These are phyloP conservation scores for Zaprionus bogoriensis DNA, from an alignment of 2,888 invertebrate genomes.

Conservation along the genomic window DNA sequence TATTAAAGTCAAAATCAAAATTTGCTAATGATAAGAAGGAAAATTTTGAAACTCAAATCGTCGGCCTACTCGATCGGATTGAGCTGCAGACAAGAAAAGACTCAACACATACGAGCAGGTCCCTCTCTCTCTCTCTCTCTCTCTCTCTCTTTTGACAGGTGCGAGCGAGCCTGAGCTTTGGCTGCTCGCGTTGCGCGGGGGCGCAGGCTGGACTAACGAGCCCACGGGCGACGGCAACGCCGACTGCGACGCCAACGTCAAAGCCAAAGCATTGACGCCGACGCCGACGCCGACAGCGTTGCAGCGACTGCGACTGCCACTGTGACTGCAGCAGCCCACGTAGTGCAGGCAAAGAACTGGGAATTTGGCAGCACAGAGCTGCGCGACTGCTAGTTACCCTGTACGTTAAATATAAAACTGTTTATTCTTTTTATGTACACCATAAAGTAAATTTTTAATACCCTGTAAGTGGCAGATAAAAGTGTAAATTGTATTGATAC, in stretches of 20 bases:
- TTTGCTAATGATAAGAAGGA: background rate
- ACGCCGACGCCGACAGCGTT: background rate
- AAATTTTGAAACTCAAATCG: slow-evolving; percentile 13
- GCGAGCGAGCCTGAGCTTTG: background rate
- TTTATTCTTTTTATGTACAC: too few species aligned
- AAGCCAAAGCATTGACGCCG: too few species aligned
- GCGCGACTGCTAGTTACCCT: slow-evolving; percentile 5
- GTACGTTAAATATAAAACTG: too few species aligned
- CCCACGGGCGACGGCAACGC: slow-evolving; percentile 16
- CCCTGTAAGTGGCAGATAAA: too few species aligned
- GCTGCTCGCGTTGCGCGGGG: background rate
- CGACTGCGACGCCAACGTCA: slow-evolving; percentile 6
- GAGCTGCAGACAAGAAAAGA: too few species aligned
- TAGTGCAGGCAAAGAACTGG: slow-evolving; percentile 19
- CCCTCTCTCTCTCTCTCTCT: too few species aligned
- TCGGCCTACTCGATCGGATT: slow-evolving; percentile 23
- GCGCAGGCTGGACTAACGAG: slow-evolving; percentile 8
- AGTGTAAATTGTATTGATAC: too few species aligned
- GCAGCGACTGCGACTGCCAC: slow-evolving; percentile 9
- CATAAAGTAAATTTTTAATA: too few species aligned
- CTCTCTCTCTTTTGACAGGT: too few species aligned
- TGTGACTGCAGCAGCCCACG: slow-evolving; percentile 40
- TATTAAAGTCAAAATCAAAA: slow-evolving; percentile 9
- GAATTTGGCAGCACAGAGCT: background rate
- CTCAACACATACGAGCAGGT: too few species aligned